Percentiles rank a stretch among this genome's conserved stretches.
Conservation (phyloP, 1,140 invertebrate species). For the Batillaria attramentaria region DNA sequence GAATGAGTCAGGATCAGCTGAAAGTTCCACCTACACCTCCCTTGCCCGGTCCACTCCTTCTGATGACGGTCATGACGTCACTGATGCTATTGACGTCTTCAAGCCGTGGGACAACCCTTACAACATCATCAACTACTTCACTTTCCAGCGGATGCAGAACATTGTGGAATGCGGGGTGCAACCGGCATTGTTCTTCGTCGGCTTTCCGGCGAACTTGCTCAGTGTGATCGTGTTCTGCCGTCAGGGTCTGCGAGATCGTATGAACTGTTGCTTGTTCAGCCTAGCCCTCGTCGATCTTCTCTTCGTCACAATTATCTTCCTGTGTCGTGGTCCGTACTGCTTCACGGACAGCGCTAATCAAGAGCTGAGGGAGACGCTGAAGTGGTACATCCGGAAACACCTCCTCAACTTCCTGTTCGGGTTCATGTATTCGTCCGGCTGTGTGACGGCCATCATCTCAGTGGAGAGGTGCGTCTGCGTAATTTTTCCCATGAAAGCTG, state of each 20-base stretch:
- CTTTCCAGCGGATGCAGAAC: neutral
- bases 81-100: neutral
- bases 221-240: conserved; percentile 17
- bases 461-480: conserved; percentile 17
- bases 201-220: conserved; percentile 4
- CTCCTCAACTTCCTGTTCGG: conserved; percentile 11
- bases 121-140: neutral
- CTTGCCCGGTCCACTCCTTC: too few species aligned
- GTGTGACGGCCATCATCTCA: conserved; percentile 4
- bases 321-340: conserved; percentile 7
- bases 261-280: conserved; percentile 7
- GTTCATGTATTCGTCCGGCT: conserved; percentile 5
- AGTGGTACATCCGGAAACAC: conserved; percentile 9
- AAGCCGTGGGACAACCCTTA: conserved; percentile 1
- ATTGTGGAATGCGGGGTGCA: neutral
- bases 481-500: conserved; percentile 6
- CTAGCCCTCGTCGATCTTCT: neutral
- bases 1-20: too few species aligned
- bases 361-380: conserved; percentile 1
- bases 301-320: conserved; percentile 1
- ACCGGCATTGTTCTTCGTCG: conserved; percentile 8
- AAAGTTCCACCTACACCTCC: too few species aligned
- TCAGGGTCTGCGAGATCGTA: conserved; percentile 3
- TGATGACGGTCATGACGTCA: conserved; percentile 7
- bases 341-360: neutral